Base-by-base conservation (phyloP, 2,113 vertebrate genomes). In the Rhabdomys dilectus region DNA sequence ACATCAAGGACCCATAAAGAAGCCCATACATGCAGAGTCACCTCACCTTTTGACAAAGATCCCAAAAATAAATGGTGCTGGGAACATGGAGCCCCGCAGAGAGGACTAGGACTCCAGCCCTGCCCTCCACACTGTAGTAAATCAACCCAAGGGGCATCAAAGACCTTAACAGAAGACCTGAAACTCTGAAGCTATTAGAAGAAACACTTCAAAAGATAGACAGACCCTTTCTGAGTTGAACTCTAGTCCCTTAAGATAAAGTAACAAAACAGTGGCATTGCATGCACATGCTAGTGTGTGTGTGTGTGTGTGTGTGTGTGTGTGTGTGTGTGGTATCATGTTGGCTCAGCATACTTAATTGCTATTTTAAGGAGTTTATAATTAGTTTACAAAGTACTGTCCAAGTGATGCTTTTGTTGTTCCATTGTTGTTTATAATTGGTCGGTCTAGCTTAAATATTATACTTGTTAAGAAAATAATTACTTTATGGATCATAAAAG, bases 391-490 rank as follows among this genome's bases (percentile, higher is more conserved):
- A n/a, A 68, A 85, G 45, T 81, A 17, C 5, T 39, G 24, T 68
- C 39, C 66, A 80, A 96, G 88, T 53, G 48, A 92, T 39, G 53
- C 15, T 82, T 70, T 91, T 81, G 75, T 88, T 68, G 36, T 89
- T 89, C 91, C 80, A 26, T 88, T 95, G 3, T 86, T 94, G 75
- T 73, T 39, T 97, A 77, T 22, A 85, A 70, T 39, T 97, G 70
- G 39, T 72, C 92, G 92, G 64, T 48, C 91, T n/a, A 53, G 58
- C 68, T 85, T 95, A 39, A 91, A 80, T 93, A 94, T 86, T 95
- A 90, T 76, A 73, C 51, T 66, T 95, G 78, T 58, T 95, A 94
- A 90, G 93, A 93, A 96, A 96, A 88, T 91, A 96, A 90, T 88
- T 48, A 62, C 66, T 81, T 13, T 82, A 60, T 60, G 90, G 92